A percentile compares a stretch with the other conserved stretches of the same genome.
Conservation (phyloP, 1,140 invertebrate species). For the Drosophila rufa region DNA sequence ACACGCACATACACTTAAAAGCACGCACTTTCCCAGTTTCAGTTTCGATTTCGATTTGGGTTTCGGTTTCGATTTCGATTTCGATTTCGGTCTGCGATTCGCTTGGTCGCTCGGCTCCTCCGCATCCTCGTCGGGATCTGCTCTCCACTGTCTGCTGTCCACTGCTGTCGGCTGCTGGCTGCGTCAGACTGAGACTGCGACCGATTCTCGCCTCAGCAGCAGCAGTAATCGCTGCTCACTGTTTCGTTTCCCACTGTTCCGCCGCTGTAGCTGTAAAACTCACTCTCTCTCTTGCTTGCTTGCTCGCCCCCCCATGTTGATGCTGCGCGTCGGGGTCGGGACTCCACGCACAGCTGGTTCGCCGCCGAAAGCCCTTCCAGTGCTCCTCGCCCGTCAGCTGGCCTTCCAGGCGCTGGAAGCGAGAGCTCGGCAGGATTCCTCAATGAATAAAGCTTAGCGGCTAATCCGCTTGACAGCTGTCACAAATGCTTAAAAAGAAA, state of each 20-base stretch:
- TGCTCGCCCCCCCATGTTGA: slow-evolving; percentile 23
- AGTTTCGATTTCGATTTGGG: slow-evolving; percentile 33
- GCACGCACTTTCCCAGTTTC: slow-evolving; percentile 56
- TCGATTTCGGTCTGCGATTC: slow-evolving; percentile 25
- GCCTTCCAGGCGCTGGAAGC: slow-evolving; percentile 44
- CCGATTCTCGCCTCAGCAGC: slow-evolving; percentile 30
- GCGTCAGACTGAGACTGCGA: slow-evolving; percentile 36
- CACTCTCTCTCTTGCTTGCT: background rate
- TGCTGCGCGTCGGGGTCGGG: slow-evolving; percentile 44
- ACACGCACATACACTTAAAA: background rate
- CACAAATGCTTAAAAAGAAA: slow-evolving; percentile 2
- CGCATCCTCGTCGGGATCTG: slow-evolving; percentile 71
- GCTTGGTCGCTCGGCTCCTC: slow-evolving; percentile 28
- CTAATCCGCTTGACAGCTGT: slow-evolving; percentile 24
- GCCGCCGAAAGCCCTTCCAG: slow-evolving; percentile 33
- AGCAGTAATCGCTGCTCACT: slow-evolving; percentile 16
- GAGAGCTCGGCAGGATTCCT: slow-evolving; percentile 42
- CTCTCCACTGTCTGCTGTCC: slow-evolving; percentile 18
- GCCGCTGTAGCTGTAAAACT: background rate
- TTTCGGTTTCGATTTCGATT: slow-evolving; percentile 41
- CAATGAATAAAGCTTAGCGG: slow-evolving; percentile 69
- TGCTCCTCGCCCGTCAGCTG: slow-evolving; percentile 49
- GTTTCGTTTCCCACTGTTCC: slow-evolving; percentile 12
- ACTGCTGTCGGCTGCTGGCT: slow-evolving; percentile 65
- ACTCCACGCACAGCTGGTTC: slow-evolving; percentile 22